Evolutionary conservation across 2,113 vertebrate species (phyloP).

Genomic region (Prunella himalayana): DNA sequence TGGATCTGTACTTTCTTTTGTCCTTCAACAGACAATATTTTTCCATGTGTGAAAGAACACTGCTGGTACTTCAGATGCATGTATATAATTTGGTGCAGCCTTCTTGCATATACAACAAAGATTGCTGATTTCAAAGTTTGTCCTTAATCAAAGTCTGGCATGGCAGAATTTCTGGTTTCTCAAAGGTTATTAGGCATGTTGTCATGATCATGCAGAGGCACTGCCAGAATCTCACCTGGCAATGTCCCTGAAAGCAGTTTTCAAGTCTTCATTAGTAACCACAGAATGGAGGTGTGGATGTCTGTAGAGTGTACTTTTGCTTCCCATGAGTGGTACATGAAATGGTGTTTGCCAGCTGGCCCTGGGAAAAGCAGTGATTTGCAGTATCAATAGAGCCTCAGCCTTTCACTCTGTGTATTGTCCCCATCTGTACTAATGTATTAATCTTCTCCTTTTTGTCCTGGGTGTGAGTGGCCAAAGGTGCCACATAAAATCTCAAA

Average conservation of each 20-base stretch:
- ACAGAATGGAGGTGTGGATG: neutral
- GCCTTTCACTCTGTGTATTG: neutral
- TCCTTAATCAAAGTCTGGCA: neutral
- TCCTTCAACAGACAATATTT: conserved; percentile 34
- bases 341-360: neutral
- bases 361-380: neutral
- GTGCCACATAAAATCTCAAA: neutral
- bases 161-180: neutral
- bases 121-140: neutral
- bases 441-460: neutral
- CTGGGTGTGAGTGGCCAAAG: neutral
- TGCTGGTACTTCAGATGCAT: conserved; percentile 4
- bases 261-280: neutral
- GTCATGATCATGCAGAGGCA: neutral
- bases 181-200: neutral
- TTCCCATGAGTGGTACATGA: neutral
- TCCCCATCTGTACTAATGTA: fast-evolving
- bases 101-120: neutral
- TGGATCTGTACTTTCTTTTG: conserved; percentile 37
- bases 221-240: neutral
- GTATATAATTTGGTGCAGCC: neutral
- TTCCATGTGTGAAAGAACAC: conserved; percentile 14
- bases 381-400: too few relatives aligned
- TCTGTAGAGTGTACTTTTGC: neutral
- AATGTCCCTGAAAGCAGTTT: neutral